These are phyloP conservation scores for Plectrocnemia conspersa DNA, from an alignment of 1,140 invertebrate genomes.

Conservation along the genomic window DNA sequence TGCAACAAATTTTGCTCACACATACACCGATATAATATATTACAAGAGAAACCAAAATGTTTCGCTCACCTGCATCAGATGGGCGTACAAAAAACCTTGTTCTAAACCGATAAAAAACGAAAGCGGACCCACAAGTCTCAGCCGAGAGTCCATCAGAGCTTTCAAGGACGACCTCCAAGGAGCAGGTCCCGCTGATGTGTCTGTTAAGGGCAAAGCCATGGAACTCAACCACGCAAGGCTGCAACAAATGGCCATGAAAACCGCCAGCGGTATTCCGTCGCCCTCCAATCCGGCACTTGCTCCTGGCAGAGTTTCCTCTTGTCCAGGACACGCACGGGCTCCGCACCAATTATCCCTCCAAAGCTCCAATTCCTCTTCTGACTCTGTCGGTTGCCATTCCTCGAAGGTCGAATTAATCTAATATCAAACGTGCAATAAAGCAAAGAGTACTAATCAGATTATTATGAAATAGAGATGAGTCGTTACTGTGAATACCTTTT, in stretches of 20 bases:
- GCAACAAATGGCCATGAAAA: conserved; percentile 47
- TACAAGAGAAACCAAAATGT: neutral
- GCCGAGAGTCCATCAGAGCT: conserved; percentile 48
- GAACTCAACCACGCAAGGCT: conserved; percentile 17
- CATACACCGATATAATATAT: neutral
- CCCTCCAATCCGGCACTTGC: conserved; percentile 45
- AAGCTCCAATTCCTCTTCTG: conserved; percentile 26
- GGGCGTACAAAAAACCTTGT: conserved; percentile 68
- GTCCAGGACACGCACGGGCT: conserved; percentile 42
- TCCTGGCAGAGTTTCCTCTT: conserved; percentile 37
- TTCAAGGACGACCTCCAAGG: conserved; percentile 45
- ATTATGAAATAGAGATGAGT: neutral
- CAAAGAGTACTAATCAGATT: no score
- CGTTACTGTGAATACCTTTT: neutral
- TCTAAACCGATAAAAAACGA: conserved; percentile 67
- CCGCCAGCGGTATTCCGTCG: conserved; percentile 47
- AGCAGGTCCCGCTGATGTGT: conserved; percentile 39
- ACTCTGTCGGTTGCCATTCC: conserved; percentile 23
- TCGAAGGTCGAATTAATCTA: conserved; percentile 23
- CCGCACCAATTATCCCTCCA: conserved; percentile 44
- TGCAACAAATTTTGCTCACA: conserved; percentile 29
- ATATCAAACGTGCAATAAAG: neutral
- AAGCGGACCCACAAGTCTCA: conserved; percentile 59
- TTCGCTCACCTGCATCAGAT: conserved; percentile 60
- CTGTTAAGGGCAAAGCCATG: neutral